Conservation (phyloP, 2,113 vertebrate genomes). For the Hippocampus barbouri region DNA sequence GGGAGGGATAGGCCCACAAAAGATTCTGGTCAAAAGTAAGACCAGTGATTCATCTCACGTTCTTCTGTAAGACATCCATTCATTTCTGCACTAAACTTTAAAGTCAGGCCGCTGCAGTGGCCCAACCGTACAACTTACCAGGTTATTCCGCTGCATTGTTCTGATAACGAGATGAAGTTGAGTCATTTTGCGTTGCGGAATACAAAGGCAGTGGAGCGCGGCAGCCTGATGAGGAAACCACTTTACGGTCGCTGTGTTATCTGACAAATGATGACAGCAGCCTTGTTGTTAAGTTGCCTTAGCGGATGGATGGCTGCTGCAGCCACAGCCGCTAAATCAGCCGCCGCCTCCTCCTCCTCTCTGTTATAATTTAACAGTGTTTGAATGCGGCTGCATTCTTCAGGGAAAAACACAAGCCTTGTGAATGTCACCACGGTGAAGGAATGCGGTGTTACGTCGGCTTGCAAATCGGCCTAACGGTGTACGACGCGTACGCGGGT, state of each 20-base stretch:
- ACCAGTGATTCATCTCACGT: too few species aligned
- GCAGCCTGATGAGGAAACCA: not conserved
- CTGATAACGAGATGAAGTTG: not conserved
- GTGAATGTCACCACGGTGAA: not conserved
- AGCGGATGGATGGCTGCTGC: not conserved
- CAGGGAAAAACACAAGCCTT: not conserved
- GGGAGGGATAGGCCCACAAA: too few species aligned
- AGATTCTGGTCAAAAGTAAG: too few species aligned
- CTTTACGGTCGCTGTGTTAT: not conserved
- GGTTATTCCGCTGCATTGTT: not conserved
- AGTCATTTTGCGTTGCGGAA: not conserved
- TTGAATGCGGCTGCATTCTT: not conserved
- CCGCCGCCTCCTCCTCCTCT: not conserved
- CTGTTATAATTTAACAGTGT: not conserved
- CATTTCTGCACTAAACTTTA: not conserved
- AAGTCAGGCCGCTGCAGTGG: not conserved
- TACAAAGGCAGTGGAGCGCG: not conserved
- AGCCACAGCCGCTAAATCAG: not conserved
- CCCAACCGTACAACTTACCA: not conserved
- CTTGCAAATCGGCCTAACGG: not conserved
- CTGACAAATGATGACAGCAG: slow-evolving; percentile 3
- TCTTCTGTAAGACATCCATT: too few species aligned
- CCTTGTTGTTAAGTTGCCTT: not conserved
- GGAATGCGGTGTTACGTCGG: not conserved
- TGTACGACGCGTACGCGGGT: not conserved